Evolutionary conservation across 2,888 invertebrate genomes (phyloP).

Genomic region (Acrobasis repandana): DNA sequence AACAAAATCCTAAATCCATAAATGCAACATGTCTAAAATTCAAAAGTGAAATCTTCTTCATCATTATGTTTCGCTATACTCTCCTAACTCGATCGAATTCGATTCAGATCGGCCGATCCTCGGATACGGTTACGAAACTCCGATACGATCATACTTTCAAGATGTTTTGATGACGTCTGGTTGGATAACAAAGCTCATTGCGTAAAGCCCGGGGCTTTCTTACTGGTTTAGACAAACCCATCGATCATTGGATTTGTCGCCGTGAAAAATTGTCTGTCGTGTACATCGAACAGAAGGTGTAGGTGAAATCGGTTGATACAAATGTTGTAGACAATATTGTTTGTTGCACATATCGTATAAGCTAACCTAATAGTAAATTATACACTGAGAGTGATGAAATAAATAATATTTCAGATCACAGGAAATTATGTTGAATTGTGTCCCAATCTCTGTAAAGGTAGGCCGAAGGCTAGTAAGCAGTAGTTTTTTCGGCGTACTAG

Average conservation of each 20-base stretch:
- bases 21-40: too few species aligned
- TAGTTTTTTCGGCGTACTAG: too few species aligned
- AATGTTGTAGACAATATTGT: not conserved
- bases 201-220: constrained; percentile 64
- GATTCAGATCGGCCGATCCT: constrained; percentile 51
- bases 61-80: not conserved
- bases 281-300: not conserved
- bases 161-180: constrained; percentile 66
- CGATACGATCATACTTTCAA: constrained; percentile 69
- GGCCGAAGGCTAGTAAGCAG: too few species aligned
- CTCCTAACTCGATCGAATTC: constrained; percentile 21
- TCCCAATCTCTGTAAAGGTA: too few species aligned
- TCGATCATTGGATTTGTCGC: constrained; percentile 27
- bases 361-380: too few species aligned
- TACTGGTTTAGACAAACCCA: constrained; percentile 40
- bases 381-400: too few species aligned
- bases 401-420: too few species aligned
- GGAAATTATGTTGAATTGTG: too few species aligned
- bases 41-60: too few species aligned
- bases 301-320: constrained; percentile 12
- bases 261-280: constrained; percentile 17
- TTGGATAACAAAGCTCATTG: constrained; percentile 62
- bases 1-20: too few species aligned
- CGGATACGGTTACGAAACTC: constrained; percentile 67
- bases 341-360: not conserved